phyloP scores from a whole-genome alignment of 2,113 vertebrate species.

The Acanthisitta chloris region DNA sequence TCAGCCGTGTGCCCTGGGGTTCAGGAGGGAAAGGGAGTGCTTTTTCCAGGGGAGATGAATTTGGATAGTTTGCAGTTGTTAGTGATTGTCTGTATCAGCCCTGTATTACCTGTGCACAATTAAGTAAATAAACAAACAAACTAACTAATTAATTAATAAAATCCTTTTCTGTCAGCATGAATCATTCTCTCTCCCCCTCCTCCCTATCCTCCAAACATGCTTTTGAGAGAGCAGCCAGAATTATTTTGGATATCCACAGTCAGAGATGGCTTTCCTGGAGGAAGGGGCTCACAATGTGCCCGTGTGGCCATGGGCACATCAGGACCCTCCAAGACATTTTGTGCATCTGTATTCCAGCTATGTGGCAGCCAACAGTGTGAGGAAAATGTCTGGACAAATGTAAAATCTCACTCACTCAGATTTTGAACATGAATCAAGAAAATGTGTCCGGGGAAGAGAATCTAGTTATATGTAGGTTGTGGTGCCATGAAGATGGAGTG shows the following conservation, averaged over 20 bases:
- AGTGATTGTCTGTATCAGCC: neutral
- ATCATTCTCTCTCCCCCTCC: too few relatives aligned
- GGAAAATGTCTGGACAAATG: neutral
- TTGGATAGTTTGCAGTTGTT: neutral
- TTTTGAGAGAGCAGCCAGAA: neutral
- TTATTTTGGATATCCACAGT: neutral
- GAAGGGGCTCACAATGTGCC: neutral
- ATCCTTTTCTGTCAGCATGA: neutral
- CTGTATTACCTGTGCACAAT: neutral
- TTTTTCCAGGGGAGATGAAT: neutral
- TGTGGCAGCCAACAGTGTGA: neutral
- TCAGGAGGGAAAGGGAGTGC: neutral
- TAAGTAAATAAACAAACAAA: neutral
- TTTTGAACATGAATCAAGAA: neutral
- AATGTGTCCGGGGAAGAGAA: neutral
- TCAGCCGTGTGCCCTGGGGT: fast-evolving
- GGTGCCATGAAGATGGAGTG: neutral
- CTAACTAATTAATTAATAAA: too few relatives aligned
- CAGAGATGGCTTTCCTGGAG: neutral
- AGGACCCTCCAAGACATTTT: neutral
- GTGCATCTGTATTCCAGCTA: neutral
- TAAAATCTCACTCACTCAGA: neutral
- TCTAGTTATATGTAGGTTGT: neutral
- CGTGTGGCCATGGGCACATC: fast-evolving
- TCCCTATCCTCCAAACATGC: neutral